Conservation (phyloP, 30 jellyfish, hydroid and myxozoan genomes). For the Aurelia sp. region DNA sequence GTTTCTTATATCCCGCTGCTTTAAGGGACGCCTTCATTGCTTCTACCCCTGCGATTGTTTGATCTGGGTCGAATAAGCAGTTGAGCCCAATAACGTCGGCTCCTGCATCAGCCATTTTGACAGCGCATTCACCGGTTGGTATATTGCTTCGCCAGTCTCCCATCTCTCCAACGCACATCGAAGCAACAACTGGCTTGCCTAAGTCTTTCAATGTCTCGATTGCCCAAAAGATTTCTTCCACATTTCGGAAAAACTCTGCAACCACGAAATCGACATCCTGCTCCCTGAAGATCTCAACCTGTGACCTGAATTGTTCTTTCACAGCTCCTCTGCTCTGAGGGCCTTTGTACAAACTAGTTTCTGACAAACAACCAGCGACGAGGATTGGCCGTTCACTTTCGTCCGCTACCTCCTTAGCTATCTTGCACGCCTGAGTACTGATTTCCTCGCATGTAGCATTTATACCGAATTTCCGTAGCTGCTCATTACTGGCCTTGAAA, state of each 20-base stretch:
- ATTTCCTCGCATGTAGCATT: slow-evolving; percentile 49
- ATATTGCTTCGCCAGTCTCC: slow-evolving; percentile 43
- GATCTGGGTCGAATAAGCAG: slow-evolving; percentile 76
- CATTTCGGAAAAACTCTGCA: slow-evolving; percentile 76
- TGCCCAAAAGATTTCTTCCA: slow-evolving; percentile 83
- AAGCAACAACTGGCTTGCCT: slow-evolving; percentile 62
- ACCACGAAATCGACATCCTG: slow-evolving; percentile 66
- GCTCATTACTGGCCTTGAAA: slow-evolving; percentile 18
- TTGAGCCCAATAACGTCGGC: slow-evolving; percentile 83
- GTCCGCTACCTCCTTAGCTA: slow-evolving; percentile 79
- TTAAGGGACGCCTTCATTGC: slow-evolving; percentile 65
- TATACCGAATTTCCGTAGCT: slow-evolving; percentile 1
- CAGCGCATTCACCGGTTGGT: slow-evolving; percentile 73
- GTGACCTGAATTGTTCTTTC: slow-evolving; percentile 34
- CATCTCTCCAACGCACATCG: slow-evolving; percentile 74
- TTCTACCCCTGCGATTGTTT: slow-evolving; percentile 32
- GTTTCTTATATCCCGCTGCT: slow-evolving; percentile 64
- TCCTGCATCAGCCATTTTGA: slow-evolving; percentile 84
- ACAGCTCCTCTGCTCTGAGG: slow-evolving; percentile 34
- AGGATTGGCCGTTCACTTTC: slow-evolving; percentile 29
- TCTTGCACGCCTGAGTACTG: slow-evolving; percentile 58
- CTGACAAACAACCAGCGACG: slow-evolving; percentile 73
- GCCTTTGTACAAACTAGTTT: slow-evolving; percentile 27
- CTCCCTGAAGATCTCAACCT: slow-evolving; percentile 20
- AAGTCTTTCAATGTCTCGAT: slow-evolving; percentile 58